phyloP scores from a whole-genome alignment of 1,140 invertebrate species.

The Saccostrea cuccullata region DNA sequence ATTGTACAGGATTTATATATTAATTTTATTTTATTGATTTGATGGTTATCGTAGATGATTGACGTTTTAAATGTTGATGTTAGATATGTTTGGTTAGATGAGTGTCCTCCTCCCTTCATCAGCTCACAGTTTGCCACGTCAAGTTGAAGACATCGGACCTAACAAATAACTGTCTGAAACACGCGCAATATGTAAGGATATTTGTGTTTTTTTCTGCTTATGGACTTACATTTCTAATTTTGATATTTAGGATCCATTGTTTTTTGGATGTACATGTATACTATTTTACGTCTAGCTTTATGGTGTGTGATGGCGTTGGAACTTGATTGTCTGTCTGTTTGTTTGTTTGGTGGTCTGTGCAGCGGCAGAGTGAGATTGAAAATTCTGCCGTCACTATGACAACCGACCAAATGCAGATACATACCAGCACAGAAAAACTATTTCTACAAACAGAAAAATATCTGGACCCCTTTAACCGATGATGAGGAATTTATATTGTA shows the following conservation, averaged over 20 bases:
- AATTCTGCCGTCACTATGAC: constrained; percentile 22
- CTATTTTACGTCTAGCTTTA: neutral
- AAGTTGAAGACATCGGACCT: neutral
- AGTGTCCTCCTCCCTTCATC: neutral
- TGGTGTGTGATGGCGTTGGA: neutral
- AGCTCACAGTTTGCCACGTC: neutral
- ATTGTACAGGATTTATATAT: neutral
- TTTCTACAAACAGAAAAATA: too few relatives aligned
- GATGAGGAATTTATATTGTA: too few relatives aligned
- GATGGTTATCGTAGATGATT: neutral
- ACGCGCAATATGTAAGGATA: too few relatives aligned
- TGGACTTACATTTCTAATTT: too few relatives aligned
- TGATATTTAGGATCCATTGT: too few relatives aligned
- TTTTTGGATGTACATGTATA: too few relatives aligned
- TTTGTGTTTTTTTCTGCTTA: too few relatives aligned
- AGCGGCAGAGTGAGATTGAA: constrained; percentile 8
- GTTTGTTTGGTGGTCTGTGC: constrained; percentile 28
- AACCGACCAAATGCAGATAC: constrained; percentile 10
- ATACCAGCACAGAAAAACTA: neutral
- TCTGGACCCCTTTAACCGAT: too few relatives aligned
- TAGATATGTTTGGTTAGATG: neutral
- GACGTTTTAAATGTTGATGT: constrained; percentile 1
- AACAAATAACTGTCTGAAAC: too few relatives aligned
- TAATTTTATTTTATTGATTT: neutral
- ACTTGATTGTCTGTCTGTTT: neutral